Evolutionary conservation across 1,140 invertebrate genomes (phyloP).

Genomic region (Drosophila nikananu): DNA sequence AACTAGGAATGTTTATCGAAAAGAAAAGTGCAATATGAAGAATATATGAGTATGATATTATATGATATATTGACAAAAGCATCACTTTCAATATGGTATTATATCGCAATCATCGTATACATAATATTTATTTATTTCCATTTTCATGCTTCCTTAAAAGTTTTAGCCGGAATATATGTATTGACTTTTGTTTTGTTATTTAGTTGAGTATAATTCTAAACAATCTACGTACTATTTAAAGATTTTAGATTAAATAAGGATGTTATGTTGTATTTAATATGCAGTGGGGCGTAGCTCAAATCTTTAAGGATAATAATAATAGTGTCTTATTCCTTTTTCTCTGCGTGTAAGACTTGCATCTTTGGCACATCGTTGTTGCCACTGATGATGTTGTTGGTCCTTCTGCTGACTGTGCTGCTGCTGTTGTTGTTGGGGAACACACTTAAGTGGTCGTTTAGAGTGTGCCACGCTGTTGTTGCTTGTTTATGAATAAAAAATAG

Average conservation of each 20-base stretch:
- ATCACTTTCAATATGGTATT: no score
- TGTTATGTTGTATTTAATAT: no score
- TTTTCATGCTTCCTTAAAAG: no score
- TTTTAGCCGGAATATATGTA: no score
- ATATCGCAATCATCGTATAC: no score
- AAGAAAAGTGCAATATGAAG: neutral
- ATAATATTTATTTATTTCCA: no score
- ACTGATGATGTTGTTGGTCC: constrained; percentile 37
- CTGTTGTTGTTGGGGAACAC: constrained; percentile 62
- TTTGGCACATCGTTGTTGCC: constrained; percentile 55
- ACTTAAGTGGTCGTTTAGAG: constrained; percentile 82
- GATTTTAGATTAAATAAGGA: neutral
- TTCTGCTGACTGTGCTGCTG: constrained; percentile 23
- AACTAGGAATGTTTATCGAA: neutral
- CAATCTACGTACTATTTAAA: no score
- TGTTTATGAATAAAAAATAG: constrained; percentile 84
- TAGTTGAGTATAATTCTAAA: neutral
- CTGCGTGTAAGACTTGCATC: constrained; percentile 42
- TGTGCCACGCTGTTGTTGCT: constrained; percentile 67
- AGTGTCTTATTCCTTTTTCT: neutral
- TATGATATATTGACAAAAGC: no score
- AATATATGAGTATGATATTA: no score
- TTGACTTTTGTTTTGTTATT: no score
- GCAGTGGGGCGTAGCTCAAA: no score
- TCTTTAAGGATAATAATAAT: no score